Evolutionary conservation across 2,888 invertebrate species (phyloP), one percentile per base, ranked within the genome.

Genomic region (Ectobius pallidus): DNA sequence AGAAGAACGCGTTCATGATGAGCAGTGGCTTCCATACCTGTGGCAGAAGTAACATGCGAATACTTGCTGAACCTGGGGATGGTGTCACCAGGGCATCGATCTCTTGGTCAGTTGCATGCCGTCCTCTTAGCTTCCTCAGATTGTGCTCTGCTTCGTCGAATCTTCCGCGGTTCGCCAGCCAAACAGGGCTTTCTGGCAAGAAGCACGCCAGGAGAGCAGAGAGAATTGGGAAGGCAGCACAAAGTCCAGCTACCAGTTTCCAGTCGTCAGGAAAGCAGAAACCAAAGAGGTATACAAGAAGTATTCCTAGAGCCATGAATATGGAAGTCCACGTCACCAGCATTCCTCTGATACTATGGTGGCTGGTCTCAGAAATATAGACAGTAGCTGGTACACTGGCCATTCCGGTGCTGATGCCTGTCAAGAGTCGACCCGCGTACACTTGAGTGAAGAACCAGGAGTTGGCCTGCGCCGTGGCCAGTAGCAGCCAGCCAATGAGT

Each of bases 311-410:
- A 1, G 87, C 84, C 55, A 87, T 85, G 27, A 83, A 81, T 1
- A 86, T 81, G 16, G 86, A 86, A 2, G 85, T 85, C 86, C 88
- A 87, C 0, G 87, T 87, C 11, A 86, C 85, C 65, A 88, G 83
- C 52, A 85, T 84, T 9, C 86, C 83, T 73, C 87, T 79, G 74
- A 86, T 79, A 63, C 82, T 81, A 0, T 85, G 79, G 1, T 82
- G 82, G 0, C 86, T 81, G 4, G 86, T 80, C 79, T 88, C 88
- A 0, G 86, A 86, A 76, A 85, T 83, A 77, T 88, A 88, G 22
- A 87, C 65, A 0, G 87, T 84, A 0, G 87, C 84, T 0, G 88
- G 86, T 11, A 85, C 84, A 55, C 87, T 85, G 2, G 86, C 84
- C 69, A 88, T 78, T 0, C 88, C 88, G 1, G 85, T 84, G 0